Percentiles rank a stretch among this genome's conserved stretches.
Evolutionary conservation across 2,797 vertebrate genomes (phyloP).

Genomic region (Phaenicophaeus curvirostris): DNA sequence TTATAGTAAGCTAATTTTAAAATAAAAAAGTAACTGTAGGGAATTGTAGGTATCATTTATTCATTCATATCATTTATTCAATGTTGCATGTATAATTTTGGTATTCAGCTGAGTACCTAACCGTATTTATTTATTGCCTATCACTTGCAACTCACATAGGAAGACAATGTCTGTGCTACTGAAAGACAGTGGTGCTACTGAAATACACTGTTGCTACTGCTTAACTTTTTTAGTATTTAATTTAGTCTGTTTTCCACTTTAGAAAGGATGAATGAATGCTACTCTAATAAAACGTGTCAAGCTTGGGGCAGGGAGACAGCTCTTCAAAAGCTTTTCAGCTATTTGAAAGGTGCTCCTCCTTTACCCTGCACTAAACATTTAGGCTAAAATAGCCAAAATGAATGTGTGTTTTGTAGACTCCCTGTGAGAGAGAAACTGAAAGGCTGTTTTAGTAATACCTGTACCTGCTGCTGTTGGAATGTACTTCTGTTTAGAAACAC

Average conservation of each 20-base stretch:
- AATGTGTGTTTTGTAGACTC: slow-evolving; percentile 1
- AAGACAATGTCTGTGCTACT: background rate
- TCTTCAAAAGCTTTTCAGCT: slow-evolving; percentile 20
- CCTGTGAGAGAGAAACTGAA: slow-evolving; percentile 29
- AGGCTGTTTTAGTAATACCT: background rate
- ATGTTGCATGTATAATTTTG: background rate
- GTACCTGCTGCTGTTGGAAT: background rate
- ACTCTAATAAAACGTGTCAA: background rate
- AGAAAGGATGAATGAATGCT: background rate
- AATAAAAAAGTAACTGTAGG: background rate
- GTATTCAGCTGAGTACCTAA: background rate
- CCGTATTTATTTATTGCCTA: background rate
- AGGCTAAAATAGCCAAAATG: slow-evolving; percentile 33
- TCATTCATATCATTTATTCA: background rate
- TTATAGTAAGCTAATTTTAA: background rate
- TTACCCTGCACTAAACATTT: slow-evolving; percentile 3
- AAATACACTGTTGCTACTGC: background rate
- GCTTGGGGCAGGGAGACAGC: background rate
- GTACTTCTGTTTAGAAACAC: background rate
- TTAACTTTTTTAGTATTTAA: background rate
- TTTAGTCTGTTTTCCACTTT: background rate
- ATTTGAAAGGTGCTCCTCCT: slow-evolving; percentile 45
- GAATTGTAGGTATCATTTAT: background rate
- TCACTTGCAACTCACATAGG: background rate
- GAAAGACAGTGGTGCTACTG: background rate